A percentile compares a stretch with the other conserved stretches of the same genome.
Evolutionary conservation across 2,888 invertebrate genomes (phyloP).

Genomic region (Hypolimnas misippus): DNA sequence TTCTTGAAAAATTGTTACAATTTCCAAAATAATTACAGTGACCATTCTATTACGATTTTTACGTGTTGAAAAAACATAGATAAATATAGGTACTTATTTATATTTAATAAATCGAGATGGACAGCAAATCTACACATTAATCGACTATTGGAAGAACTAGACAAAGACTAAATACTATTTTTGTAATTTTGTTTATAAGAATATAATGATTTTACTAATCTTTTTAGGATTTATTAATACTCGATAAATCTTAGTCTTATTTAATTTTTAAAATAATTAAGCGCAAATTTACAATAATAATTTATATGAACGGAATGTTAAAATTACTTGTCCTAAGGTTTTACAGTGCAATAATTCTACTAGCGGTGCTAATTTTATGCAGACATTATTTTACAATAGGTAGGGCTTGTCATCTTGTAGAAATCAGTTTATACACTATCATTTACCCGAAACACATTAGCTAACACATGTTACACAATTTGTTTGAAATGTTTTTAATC

Average conservation of each 20-base stretch:
- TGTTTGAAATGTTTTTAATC: no score
- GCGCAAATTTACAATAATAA: neutral
- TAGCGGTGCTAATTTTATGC: neutral
- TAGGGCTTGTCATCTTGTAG: no score
- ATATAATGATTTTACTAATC: neutral
- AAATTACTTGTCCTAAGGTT: neutral
- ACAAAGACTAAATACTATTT: neutral
- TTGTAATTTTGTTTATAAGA: neutral
- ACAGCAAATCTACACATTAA: neutral
- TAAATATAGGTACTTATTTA: no score
- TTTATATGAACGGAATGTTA: no score
- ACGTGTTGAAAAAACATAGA: neutral
- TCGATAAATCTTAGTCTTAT: neutral
- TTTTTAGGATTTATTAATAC: neutral
- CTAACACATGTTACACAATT: no score
- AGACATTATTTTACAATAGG: neutral
- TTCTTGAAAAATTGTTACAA: no score
- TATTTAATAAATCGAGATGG: neutral
- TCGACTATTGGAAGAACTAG: neutral
- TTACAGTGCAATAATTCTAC: slow-evolving; percentile 2
- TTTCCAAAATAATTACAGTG: no score
- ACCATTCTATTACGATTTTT: neutral
- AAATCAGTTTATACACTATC: no score
- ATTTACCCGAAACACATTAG: no score
- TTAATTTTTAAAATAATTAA: neutral